Evolutionary conservation across 2,888 invertebrate genomes (phyloP).

Genomic region (Fabriciana adippe): DNA sequence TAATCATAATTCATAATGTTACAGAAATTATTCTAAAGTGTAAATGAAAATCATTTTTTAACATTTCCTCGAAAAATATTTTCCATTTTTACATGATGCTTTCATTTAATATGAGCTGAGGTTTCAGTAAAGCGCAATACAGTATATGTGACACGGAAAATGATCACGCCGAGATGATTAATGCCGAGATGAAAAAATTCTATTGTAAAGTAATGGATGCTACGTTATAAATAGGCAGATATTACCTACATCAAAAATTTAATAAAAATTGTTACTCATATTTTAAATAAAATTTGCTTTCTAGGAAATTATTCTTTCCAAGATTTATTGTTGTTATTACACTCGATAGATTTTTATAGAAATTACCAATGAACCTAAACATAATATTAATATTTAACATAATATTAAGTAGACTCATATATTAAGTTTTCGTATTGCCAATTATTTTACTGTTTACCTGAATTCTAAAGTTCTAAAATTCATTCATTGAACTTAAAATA

Average conservation of each 20-base stretch:
- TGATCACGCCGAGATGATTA: slow-evolving; percentile 21
- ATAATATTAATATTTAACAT: too few species aligned
- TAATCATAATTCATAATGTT: too few species aligned
- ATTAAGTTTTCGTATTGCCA: too few species aligned
- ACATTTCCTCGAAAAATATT: not conserved
- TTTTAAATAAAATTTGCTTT: too few species aligned
- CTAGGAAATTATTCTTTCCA: too few species aligned
- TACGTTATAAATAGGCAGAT: not conserved
- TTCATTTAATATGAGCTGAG: slow-evolving; percentile 13
- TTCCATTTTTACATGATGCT: not conserved
- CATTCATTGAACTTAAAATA: too few species aligned
- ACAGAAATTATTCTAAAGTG: not conserved
- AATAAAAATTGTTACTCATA: not conserved
- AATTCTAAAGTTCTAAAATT: too few species aligned
- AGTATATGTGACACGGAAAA: slow-evolving; percentile 13
- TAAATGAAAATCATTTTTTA: not conserved
- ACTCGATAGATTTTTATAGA: too few species aligned
- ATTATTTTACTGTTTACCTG: too few species aligned
- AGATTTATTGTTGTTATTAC: too few species aligned
- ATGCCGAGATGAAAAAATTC: slow-evolving; percentile 14
- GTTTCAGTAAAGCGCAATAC: slow-evolving; percentile 19
- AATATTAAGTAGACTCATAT: too few species aligned
- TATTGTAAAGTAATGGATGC: slow-evolving; percentile 1
- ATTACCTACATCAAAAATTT: not conserved
- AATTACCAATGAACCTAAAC: too few species aligned